Evolutionary conservation across 1,140 invertebrate genomes (phyloP).

Genomic region (Eumeta japonica): DNA sequence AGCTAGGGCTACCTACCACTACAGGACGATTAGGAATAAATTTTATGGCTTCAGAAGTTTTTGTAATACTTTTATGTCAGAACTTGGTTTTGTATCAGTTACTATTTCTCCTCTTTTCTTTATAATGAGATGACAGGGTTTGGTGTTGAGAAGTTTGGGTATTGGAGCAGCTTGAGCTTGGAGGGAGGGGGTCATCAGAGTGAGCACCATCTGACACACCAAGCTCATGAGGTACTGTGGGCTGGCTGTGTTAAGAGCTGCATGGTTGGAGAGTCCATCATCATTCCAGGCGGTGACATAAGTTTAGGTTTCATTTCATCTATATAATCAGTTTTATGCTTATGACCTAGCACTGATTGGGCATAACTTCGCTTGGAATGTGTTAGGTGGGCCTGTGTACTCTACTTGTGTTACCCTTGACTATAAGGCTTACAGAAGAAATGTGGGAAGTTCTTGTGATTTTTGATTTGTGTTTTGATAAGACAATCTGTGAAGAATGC

Average conservation of each 20-base stretch:
- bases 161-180: constrained; percentile 24
- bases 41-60: constrained; percentile 44
- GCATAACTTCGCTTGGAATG: constrained; percentile 53
- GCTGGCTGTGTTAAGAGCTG: constrained; percentile 42
- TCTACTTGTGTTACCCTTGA: constrained; percentile 47
- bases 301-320: constrained; percentile 43
- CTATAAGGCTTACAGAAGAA: too few relatives aligned
- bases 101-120: constrained; percentile 32
- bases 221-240: constrained; percentile 34
- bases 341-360: constrained; percentile 40
- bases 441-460: constrained; percentile 41
- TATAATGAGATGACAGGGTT: constrained; percentile 47
- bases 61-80: constrained; percentile 47
- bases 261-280: constrained; percentile 43
- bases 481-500: constrained; percentile 16
- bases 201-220: constrained; percentile 32
- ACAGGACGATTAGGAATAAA: constrained; percentile 44
- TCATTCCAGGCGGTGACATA: constrained; percentile 31
- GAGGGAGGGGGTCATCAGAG: constrained; percentile 15
- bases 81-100: constrained; percentile 44
- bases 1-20: too few relatives aligned
- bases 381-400: constrained; percentile 33
- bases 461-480: constrained; percentile 43
- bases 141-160: constrained; percentile 31
- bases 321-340: constrained; percentile 35